Base-by-base conservation (phyloP, 2,888 invertebrate species). In the Eulithis testata region DNA sequence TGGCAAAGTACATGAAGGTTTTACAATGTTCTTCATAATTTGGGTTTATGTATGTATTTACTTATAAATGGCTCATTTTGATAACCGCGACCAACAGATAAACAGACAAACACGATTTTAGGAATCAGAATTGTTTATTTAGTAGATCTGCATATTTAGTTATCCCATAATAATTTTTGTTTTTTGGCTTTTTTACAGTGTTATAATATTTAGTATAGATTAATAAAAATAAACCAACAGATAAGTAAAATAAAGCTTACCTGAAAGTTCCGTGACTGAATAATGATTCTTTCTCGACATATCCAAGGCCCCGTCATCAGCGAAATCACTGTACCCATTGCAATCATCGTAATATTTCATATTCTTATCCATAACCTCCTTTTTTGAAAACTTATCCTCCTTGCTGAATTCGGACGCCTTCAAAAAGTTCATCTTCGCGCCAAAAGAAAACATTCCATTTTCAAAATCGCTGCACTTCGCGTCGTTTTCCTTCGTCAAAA, bases 401-500 rank as follows among this genome's bases (percentile, higher is more conserved):
- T 87, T 86, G 55, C 71, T 74, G 62, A 78, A 87, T 65, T 79
- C 82, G 55, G 81, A 73, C 49, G 81, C 75, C 66, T 89, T 89
- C 14, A 88, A 78, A 81, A 85, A 90, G 73, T 82, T 84, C 76
- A 87, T 80, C 79, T 89, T 89, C 86, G 82, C 89, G 85, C 89
- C 89, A 82, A 87, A 91, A 81, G 85, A 82, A 75, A 87, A 89
- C 84, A 84, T 87, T 84, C 84, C 85, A 84, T 87, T 87, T 80
- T 90, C 90, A 82, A 89, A 89, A 71, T 88, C 86, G 75, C 21
- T 21, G 21, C 86, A 91, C 82, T 87, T 92, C 70, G 84, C 82
- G 66, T 91, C 92, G 59, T 90, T 91, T 79, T 93, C 94, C 72
- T 90, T 92, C n/a, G 95, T 95, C 78, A 96, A 85, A 82, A 96